Evolutionary conservation across 2,113 vertebrate genomes (phyloP), one percentile per base, ranked within the genome.

Genomic region (Microcebus lehilahytsara): DNA sequence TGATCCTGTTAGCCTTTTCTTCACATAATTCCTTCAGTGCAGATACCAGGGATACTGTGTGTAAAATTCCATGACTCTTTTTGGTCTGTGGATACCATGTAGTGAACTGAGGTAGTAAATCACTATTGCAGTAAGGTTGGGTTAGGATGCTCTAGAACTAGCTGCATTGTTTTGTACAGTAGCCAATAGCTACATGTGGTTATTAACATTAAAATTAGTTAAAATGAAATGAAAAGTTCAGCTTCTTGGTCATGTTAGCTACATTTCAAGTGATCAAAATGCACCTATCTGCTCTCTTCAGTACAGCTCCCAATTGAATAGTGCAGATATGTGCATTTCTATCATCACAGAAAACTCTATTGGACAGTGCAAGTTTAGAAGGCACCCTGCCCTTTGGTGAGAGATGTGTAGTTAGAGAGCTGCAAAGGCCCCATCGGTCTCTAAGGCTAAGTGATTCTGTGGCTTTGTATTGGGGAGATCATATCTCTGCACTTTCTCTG

Each of bases 151-250:
- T 30, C 0, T 34, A 40, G 25, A 64, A 22, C 62, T 42, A 58
- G 32, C 69, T 37, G 0, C 5, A 17, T 53, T 85, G 11, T 88
- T 20, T 11, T 2, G 53, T 42, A 30, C 3, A 87, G 37, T 71
- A 87, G 53, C 9, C 51, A 84, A 30, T 30, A 89, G 40, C 32
- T 46, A 64, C n/a, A 6, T 62, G 16, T 89, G 30, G 53, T 71
- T 96, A 27, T 89, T 85, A 58, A 86, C 11, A 49, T 89, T 86
- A 93, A 88, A 86, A n/a, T 77, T 90, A 81, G 30, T 86, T 75
- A 67, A 77, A 86, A 72, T 72, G 34, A 60, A 60, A 46, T 51
- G 22, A 51, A 95, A 95, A 81, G 67, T 79, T 95, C 23, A 95
- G 25, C 49, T 93, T 49, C 19, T 89, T 12, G 34, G 9, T 86